These are phyloP conservation scores for Xanthorhoe spadicearia DNA, from an alignment of 2,888 invertebrate species.

Conservation along the genomic window DNA sequence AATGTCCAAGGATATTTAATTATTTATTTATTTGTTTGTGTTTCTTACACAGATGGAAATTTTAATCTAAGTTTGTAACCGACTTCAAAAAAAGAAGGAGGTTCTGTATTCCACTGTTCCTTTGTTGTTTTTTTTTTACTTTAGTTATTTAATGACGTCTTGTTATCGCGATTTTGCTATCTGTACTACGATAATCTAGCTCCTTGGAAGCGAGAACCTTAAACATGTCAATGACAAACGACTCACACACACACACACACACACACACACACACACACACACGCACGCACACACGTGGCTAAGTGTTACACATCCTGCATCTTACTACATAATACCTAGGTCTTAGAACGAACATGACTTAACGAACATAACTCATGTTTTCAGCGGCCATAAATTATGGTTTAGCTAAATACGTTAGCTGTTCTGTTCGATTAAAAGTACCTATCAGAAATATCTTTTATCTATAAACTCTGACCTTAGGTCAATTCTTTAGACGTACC, in stretches of 20 bases:
- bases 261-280: constrained; percentile 48
- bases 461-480: too few species aligned
- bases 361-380: not conserved
- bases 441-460: too few species aligned
- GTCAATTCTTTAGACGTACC: too few species aligned
- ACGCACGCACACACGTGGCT: constrained; percentile 45
- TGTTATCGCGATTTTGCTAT: constrained; percentile 35
- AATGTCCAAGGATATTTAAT: too few species aligned
- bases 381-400: not conserved
- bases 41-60: too few species aligned
- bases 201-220: constrained; percentile 77
- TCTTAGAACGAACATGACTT: not conserved
- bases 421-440: too few species aligned
- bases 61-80: too few species aligned
- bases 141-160: too few species aligned
- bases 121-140: too few species aligned
- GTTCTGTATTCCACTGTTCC: too few species aligned
- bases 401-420: not conserved
- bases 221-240: constrained; percentile 76
- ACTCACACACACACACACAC: constrained; percentile 46
- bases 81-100: too few species aligned
- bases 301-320: constrained; percentile 53
- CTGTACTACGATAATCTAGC: constrained; percentile 44
- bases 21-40: too few species aligned
- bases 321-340: constrained; percentile 19